These are phyloP conservation scores for Ammospiza caudacuta DNA, from an alignment of 2,113 vertebrate species.

Conservation along the genomic window DNA sequence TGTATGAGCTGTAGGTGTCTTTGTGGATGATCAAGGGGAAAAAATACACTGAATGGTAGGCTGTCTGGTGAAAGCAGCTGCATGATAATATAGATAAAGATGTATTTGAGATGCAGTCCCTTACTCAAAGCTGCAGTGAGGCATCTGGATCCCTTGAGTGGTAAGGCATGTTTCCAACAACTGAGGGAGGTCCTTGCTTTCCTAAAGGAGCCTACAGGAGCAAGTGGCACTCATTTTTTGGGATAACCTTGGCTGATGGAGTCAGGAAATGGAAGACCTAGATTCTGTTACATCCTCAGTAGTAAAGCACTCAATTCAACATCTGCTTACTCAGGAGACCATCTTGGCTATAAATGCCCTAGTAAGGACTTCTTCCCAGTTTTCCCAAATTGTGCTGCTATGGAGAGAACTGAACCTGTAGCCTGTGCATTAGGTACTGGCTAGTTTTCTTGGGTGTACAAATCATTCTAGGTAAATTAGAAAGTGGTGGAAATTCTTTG, in stretches of 20 bases:
- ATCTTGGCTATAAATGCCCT: neutral
- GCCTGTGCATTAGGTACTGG: neutral
- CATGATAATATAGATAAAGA: neutral
- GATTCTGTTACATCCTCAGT: neutral
- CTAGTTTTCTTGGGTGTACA: neutral
- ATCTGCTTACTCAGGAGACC: neutral
- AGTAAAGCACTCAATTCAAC: neutral
- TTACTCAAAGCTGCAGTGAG: neutral
- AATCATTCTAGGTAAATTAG: neutral
- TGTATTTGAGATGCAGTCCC: neutral
- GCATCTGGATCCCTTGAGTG: neutral
- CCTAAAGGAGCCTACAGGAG: neutral
- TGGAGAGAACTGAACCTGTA: neutral
- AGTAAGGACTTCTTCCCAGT: neutral
- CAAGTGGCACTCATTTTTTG: neutral
- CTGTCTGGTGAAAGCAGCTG: neutral
- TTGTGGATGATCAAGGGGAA: neutral
- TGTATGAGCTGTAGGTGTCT: neutral
- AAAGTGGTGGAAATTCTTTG: neutral
- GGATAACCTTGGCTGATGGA: neutral
- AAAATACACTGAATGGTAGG: neutral
- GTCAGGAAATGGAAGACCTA: neutral
- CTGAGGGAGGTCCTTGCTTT: neutral
- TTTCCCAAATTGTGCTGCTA: neutral
- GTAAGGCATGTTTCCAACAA: neutral